phyloP scores from a whole-genome alignment of 2,888 invertebrate genomes.

The Theretra japonica region DNA sequence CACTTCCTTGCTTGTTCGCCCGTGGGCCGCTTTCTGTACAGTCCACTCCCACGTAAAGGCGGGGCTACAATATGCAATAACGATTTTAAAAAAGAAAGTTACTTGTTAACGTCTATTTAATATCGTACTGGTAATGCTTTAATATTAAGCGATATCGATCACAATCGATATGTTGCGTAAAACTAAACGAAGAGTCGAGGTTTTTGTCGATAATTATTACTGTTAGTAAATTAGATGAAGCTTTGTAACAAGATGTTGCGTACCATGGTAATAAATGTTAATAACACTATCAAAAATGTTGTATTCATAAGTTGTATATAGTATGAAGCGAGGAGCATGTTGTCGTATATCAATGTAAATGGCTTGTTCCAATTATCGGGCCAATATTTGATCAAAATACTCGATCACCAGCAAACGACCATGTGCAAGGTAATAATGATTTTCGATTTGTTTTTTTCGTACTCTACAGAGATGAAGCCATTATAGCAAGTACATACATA shows the following conservation, averaged over 20 bases:
- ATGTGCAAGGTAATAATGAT: too few relatives aligned
- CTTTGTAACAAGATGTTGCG: not conserved
- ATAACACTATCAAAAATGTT: not conserved
- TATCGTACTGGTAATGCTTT: constrained; percentile 17
- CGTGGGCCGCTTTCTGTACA: constrained; percentile 46
- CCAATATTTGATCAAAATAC: too few relatives aligned
- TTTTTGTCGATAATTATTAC: constrained; percentile 5
- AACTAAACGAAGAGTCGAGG: not conserved
- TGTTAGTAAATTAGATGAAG: not conserved
- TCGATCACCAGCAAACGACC: too few relatives aligned
- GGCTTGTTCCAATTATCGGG: too few relatives aligned
- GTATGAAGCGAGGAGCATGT: too few relatives aligned
- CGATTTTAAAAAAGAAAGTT: constrained; percentile 32
- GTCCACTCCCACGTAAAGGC: constrained; percentile 29
- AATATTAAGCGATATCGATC: constrained; percentile 15
- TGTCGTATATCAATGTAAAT: too few relatives aligned
- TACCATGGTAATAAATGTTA: not conserved
- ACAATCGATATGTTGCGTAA: constrained; percentile 6
- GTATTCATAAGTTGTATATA: too few relatives aligned
- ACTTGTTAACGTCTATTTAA: constrained; percentile 24
- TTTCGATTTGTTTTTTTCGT: too few relatives aligned
- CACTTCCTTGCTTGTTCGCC: constrained; percentile 39
- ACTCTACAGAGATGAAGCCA: too few relatives aligned
- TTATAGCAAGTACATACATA: too few relatives aligned
- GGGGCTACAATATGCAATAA: constrained; percentile 30